phyloP scores from a whole-genome alignment of 2,888 invertebrate genomes.

The Sclerodermus sp. region DNA sequence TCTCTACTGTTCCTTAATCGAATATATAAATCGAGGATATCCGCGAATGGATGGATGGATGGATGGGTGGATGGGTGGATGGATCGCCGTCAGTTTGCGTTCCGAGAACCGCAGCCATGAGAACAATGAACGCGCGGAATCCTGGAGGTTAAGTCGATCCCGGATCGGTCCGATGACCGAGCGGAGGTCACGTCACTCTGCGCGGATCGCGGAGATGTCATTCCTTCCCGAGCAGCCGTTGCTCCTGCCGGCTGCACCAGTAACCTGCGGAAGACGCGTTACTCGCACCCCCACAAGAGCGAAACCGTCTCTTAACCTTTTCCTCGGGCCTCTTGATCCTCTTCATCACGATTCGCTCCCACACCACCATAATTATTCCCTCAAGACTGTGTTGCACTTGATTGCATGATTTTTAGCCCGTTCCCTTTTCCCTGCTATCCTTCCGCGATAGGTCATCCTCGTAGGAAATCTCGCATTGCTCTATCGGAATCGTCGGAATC shows the following conservation, averaged over 20 bases:
- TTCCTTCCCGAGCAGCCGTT: conserved; percentile 27
- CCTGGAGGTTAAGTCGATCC: conserved; percentile 27
- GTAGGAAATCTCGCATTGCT: too few species aligned
- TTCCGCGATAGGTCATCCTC: too few species aligned
- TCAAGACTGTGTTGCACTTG: too few species aligned
- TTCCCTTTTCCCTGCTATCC: too few species aligned
- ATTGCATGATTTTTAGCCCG: too few species aligned
- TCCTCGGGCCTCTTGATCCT: conserved; percentile 5
- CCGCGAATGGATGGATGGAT: too few species aligned
- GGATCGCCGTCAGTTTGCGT: conserved; percentile 1
- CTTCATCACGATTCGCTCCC: conserved; percentile 9
- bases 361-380: neutral
- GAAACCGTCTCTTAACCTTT: conserved; percentile 16
- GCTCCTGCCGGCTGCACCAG: conserved; percentile 21
- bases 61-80: too few species aligned
- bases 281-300: conserved; percentile 12
- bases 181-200: conserved; percentile 33
- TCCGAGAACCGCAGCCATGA: conserved; percentile 16
- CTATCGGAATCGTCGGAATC: too few species aligned
- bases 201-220: conserved; percentile 38
- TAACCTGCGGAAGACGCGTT: conserved; percentile 22
- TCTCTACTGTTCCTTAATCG: too few species aligned
- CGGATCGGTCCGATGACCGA: conserved; percentile 27
- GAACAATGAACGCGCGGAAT: conserved; percentile 29
- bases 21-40: too few species aligned